Evolutionary conservation across 2,113 vertebrate species (phyloP).

Genomic region (Regulus satrapa): DNA sequence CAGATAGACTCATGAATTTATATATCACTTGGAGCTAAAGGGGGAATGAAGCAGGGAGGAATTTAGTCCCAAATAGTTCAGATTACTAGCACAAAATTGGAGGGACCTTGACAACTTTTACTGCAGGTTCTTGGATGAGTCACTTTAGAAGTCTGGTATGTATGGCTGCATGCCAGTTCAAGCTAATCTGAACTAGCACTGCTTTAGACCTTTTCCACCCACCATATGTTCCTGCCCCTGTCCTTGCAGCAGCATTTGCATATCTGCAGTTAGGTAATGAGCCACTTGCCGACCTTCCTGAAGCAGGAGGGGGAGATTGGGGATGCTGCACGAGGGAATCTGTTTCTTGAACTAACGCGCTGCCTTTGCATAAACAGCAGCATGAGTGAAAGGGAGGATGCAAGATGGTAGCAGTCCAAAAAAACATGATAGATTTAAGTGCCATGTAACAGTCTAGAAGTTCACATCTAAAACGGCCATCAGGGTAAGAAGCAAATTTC

Average conservation of each 20-base stretch:
- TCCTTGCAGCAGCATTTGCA: background rate
- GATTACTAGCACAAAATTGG: background rate
- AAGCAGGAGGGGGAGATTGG: background rate
- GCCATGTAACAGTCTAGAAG: background rate
- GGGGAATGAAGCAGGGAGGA: background rate
- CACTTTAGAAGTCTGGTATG: background rate
- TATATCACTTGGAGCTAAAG: background rate
- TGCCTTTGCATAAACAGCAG: background rate
- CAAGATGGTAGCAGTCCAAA: background rate
- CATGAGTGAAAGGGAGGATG: background rate
- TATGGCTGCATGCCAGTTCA: background rate
- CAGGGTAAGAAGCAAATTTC: background rate
- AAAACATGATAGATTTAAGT: background rate
- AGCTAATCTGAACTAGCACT: background rate
- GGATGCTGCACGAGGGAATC: background rate
- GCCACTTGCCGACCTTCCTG: background rate
- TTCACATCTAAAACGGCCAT: background rate
- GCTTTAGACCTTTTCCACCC: background rate
- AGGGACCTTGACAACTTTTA: background rate
- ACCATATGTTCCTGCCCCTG: background rate
- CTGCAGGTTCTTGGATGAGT: background rate
- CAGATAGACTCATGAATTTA: background rate
- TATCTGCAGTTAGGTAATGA: background rate
- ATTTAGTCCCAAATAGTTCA: background rate
- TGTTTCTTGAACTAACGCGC: background rate